Evolutionary conservation across 2,797 vertebrate genomes (phyloP).

Genomic region (Chelmon rostratus): DNA sequence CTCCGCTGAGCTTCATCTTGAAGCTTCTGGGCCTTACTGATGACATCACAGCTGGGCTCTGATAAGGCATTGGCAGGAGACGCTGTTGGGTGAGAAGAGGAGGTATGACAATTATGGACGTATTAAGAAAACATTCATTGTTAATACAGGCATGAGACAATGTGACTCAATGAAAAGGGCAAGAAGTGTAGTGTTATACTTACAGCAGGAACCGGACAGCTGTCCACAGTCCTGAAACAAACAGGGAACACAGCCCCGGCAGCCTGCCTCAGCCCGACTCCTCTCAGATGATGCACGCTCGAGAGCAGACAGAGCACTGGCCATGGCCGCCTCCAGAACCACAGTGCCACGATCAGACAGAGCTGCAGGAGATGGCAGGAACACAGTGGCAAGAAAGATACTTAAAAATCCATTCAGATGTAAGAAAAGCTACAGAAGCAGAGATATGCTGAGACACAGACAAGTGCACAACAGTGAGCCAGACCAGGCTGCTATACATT

Average conservation of each 20-base stretch:
- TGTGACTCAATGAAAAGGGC: neutral
- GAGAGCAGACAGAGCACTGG: slow-evolving; percentile 87
- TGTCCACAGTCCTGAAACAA: slow-evolving; percentile 90
- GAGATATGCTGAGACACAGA: neutral
- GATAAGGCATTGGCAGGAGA: slow-evolving; percentile 67
- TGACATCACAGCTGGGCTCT: slow-evolving; percentile 88
- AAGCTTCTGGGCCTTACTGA: slow-evolving; percentile 84
- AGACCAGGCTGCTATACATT: no score
- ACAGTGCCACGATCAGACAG: slow-evolving; percentile 93
- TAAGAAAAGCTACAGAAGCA: slow-evolving; percentile 2
- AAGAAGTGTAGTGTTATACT: slow-evolving; percentile 39
- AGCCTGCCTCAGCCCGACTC: slow-evolving; percentile 79
- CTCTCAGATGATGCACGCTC: slow-evolving; percentile 85
- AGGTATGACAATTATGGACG: neutral
- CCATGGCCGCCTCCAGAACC: slow-evolving; percentile 91
- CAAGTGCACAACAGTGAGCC: neutral
- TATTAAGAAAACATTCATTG: neutral
- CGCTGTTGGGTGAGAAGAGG: slow-evolving; percentile 49
- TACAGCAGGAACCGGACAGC: slow-evolving; percentile 82
- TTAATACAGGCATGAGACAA: neutral
- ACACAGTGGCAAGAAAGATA: neutral
- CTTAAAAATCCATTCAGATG: neutral
- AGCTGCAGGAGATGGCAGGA: slow-evolving; percentile 76
- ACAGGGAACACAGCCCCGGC: slow-evolving; percentile 87
- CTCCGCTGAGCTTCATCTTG: slow-evolving; percentile 85